A percentile compares a stretch with the other conserved stretches of the same genome.
These are phyloP conservation scores for Cardinalis cardinalis DNA, from an alignment of 2,113 vertebrate genomes.

Conservation along the genomic window DNA sequence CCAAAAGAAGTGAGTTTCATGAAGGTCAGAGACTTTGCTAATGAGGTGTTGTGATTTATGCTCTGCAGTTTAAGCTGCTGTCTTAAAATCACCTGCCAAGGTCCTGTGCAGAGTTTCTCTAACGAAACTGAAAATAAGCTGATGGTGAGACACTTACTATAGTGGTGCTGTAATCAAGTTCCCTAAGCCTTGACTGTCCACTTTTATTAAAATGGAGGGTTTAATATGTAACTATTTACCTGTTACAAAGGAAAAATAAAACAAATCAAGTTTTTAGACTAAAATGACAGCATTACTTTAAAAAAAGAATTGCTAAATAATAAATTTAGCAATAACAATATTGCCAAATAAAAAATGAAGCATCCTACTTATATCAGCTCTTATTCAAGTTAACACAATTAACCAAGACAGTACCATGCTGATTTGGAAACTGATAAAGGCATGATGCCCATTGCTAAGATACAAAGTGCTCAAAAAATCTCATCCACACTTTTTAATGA, in stretches of 20 bases:
- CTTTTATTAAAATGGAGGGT: not conserved
- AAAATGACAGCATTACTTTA: not conserved
- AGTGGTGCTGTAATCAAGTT: not conserved
- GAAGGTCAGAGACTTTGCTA: not conserved
- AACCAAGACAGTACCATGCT: not conserved
- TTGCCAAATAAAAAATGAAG: not conserved
- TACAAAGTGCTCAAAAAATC: not conserved
- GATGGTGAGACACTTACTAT: not conserved
- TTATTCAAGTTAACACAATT: not conserved
- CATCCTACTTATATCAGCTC: not conserved
- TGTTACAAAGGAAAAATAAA: not conserved
- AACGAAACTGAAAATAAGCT: not conserved
- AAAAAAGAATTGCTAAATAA: not conserved
- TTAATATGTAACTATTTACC: not conserved
- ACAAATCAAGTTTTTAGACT: not conserved
- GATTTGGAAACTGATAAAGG: not conserved
- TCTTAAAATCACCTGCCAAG: not conserved
- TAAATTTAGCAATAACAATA: not conserved
- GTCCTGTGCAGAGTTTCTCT: not conserved
- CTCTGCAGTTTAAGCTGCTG: not conserved
- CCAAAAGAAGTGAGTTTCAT: not conserved
- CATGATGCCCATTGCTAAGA: not conserved
- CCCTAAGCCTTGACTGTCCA: not conserved
- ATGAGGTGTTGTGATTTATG: not conserved
- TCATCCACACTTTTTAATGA: not conserved